phyloP scores from a whole-genome alignment of 2,888 invertebrate species.

The Charanyca ferruginea region DNA sequence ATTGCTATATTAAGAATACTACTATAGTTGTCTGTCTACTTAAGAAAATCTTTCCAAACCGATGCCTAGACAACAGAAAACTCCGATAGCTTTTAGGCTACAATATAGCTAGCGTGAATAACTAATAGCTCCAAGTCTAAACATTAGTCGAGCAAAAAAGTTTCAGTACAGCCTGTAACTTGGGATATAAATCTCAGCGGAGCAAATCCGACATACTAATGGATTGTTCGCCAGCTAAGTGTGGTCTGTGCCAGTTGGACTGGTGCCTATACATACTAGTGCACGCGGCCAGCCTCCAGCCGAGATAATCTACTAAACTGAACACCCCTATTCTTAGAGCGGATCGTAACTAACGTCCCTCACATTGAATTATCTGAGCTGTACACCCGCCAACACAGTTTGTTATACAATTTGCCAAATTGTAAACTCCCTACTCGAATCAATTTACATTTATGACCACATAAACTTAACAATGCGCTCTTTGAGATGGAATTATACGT shows the following conservation, averaged over 20 bases:
- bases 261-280: slow-evolving; percentile 77
- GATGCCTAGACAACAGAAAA: slow-evolving; percentile 13
- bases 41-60: slow-evolving; percentile 12
- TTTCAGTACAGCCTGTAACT: slow-evolving; percentile 68
- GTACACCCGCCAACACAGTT: slow-evolving; percentile 62
- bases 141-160: slow-evolving; percentile 62
- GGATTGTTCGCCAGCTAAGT: slow-evolving; percentile 82
- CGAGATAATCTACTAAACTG: slow-evolving; percentile 83
- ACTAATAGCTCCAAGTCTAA: slow-evolving; percentile 52
- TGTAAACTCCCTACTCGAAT: slow-evolving; percentile 36
- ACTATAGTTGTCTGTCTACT: background rate
- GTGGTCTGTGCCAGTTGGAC: slow-evolving; percentile 83
- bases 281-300: slow-evolving; percentile 72
- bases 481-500: slow-evolving; percentile 11
- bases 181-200: slow-evolving; percentile 76
- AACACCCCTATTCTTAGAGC: slow-evolving; percentile 72
- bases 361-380: slow-evolving; percentile 74
- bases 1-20: too few species aligned
- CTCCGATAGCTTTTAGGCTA: slow-evolving; percentile 16
- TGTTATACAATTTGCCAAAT: slow-evolving; percentile 56
- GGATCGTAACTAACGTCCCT: slow-evolving; percentile 69
- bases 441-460: slow-evolving; percentile 41
- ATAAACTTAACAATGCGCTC: slow-evolving; percentile 15
- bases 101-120: slow-evolving; percentile 18
- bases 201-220: slow-evolving; percentile 83